Conservation (phyloP, 2,113 vertebrate species). For the Porphyrio hochstetteri region DNA sequence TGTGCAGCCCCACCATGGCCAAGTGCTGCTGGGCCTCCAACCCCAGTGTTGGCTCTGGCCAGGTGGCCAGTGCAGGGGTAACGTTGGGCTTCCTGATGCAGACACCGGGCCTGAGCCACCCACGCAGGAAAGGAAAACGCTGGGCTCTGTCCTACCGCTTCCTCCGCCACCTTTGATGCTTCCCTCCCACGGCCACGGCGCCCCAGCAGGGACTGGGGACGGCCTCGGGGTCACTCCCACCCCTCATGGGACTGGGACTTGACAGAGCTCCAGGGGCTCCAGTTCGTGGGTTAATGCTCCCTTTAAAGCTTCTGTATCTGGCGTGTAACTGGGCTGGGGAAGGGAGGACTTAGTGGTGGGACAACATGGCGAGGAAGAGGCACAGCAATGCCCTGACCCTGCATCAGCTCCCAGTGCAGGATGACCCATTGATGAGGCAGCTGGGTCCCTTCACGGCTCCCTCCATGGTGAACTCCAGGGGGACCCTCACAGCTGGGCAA, state of each 20-base stretch:
- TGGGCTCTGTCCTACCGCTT: not conserved
- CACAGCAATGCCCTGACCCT: not conserved
- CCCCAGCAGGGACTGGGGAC: not conserved
- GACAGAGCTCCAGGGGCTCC: not conserved
- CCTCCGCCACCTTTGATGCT: not conserved
- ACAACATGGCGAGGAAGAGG: not conserved
- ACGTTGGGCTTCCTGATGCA: not conserved
- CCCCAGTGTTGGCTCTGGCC: not conserved
- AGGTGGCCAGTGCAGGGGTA: not conserved
- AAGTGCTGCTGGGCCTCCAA: rapidly evolving
- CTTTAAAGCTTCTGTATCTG: conserved; percentile 2
- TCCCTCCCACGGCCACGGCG: not conserved
- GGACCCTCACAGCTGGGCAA: not conserved
- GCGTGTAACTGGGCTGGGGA: not conserved
- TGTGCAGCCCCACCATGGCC: rapidly evolving
- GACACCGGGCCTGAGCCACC: not conserved
- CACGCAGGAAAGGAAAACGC: not conserved
- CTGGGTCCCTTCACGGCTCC: not conserved
- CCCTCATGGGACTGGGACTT: not conserved
- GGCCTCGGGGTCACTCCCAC: not conserved
- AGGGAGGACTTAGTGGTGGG: not conserved
- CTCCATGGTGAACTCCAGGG: rapidly evolving
- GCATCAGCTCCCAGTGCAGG: rapidly evolving
- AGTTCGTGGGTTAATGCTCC: not conserved
- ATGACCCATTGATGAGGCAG: not conserved